phyloP scores from a whole-genome alignment of 2,797 vertebrate species.

The Molossus molossus region DNA sequence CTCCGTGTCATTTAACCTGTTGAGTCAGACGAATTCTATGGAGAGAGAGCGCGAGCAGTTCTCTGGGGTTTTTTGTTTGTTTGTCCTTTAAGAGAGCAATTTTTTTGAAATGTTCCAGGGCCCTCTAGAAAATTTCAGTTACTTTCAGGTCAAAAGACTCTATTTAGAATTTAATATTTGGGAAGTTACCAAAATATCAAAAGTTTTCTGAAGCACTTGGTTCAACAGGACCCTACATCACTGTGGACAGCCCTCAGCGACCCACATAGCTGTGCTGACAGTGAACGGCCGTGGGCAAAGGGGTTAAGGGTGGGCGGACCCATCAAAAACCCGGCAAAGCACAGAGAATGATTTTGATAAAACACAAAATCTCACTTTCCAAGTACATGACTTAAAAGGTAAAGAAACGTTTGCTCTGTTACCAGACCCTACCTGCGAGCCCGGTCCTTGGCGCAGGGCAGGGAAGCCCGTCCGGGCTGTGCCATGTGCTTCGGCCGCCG shows the following conservation, averaged over 20 bases:
- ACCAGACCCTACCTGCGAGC: not conserved
- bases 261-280: not conserved
- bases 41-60: too few relatives aligned
- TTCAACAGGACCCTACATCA: not conserved
- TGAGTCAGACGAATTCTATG: too few relatives aligned
- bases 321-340: accelerated
- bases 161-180: not conserved
- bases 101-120: not conserved
- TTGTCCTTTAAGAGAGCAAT: not conserved
- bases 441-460: not conserved
- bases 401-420: accelerated
- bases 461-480: too few relatives aligned
- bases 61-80: not conserved
- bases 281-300: not conserved
- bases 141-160: not conserved
- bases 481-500: too few relatives aligned
- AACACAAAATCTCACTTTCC: accelerated
- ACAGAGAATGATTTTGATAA: accelerated
- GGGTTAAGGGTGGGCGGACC: not conserved
- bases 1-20: too few relatives aligned
- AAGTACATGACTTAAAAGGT: accelerated
- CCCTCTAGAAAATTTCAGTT: not conserved
- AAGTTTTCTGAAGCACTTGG: not conserved
- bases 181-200: not conserved
- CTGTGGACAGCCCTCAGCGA: not conserved